Conservation (phyloP, 2,888 invertebrate species). For the Macrosoma leucophasiata region DNA sequence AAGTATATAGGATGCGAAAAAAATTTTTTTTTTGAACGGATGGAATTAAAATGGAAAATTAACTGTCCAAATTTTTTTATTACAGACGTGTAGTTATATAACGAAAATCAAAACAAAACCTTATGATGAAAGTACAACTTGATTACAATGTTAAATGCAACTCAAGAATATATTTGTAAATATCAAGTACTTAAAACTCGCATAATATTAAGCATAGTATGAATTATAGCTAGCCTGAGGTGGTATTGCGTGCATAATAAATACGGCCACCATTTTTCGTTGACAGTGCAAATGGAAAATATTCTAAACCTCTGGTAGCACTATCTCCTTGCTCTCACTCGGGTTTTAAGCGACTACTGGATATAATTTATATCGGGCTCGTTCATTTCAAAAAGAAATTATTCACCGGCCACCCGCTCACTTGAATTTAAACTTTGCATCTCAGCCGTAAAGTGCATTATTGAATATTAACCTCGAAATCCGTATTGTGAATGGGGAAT, state of each 20-base stretch:
- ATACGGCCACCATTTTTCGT: constrained; percentile 31
- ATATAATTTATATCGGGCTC: constrained; percentile 37
- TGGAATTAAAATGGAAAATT: no score
- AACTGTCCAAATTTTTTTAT: no score
- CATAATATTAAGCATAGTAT: no score
- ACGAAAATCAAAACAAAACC: no score
- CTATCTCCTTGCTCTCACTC: constrained; percentile 37
- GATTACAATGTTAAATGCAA: no score
- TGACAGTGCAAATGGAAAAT: constrained; percentile 37
- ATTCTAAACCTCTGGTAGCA: constrained; percentile 33
- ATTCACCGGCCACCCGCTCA: constrained; percentile 13
- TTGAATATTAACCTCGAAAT: constrained; percentile 10
- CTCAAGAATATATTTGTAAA: no score
- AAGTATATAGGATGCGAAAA: no score
- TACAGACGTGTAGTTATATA: no score
- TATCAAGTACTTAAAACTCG: no score
- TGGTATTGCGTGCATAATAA: constrained; percentile 24
- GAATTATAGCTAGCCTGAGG: constrained; percentile 1
- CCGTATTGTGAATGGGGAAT: constrained; percentile 25
- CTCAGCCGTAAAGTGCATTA: constrained; percentile 10
- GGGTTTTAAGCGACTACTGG: constrained; percentile 35
- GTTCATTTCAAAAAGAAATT: constrained; percentile 29
- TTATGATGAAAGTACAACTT: no score
- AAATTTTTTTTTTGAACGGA: no score
- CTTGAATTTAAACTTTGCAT: constrained; percentile 15